Conservation (phyloP, 2,888 invertebrate species). For the Noctua comes region DNA sequence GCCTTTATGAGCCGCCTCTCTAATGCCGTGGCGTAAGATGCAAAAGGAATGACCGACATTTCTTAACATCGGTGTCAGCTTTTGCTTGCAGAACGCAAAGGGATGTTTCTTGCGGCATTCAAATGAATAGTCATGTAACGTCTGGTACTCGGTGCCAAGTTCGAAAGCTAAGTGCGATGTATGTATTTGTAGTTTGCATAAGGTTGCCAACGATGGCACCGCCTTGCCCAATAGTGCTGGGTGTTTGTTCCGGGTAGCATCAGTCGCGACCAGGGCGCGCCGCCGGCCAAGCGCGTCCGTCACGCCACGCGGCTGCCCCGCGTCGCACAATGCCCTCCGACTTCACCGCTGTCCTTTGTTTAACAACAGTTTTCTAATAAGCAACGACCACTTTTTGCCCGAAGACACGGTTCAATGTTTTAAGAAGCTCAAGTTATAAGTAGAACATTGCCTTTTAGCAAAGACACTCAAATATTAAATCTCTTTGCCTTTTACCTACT, state of each 20-base stretch:
- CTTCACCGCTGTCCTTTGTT: conserved; percentile 73
- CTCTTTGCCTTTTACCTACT: not conserved
- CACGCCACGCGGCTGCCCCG: conserved; percentile 74
- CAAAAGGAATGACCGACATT: conserved; percentile 72
- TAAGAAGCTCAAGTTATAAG: conserved; percentile 32
- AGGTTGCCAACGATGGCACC: conserved; percentile 42
- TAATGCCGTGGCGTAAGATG: conserved; percentile 52
- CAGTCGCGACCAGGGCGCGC: conserved; percentile 73
- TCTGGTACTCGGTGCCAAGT: conserved; percentile 23
- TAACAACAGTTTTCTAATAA: conserved; percentile 67
- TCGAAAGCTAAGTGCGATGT: conserved; percentile 28
- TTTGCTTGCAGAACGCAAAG: conserved; percentile 56
- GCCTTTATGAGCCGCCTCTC: conserved; percentile 63
- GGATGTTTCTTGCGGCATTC: conserved; percentile 33
- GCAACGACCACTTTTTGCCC: conserved; percentile 59
- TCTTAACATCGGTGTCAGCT: conserved; percentile 48
- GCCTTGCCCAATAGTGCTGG: conserved; percentile 69
- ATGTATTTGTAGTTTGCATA: conserved; percentile 36
- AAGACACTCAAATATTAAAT: no score
- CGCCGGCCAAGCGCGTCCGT: conserved; percentile 84
- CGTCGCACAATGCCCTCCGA: conserved; percentile 80
- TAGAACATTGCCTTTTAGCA: conserved; percentile 20
- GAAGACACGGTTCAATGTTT: conserved; percentile 56
- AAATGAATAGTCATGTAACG: conserved; percentile 38
- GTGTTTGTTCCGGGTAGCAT: conserved; percentile 74